phyloP scores from a whole-genome alignment of 2,888 invertebrate genomes.

The Leptinotarsa peninsularis region DNA sequence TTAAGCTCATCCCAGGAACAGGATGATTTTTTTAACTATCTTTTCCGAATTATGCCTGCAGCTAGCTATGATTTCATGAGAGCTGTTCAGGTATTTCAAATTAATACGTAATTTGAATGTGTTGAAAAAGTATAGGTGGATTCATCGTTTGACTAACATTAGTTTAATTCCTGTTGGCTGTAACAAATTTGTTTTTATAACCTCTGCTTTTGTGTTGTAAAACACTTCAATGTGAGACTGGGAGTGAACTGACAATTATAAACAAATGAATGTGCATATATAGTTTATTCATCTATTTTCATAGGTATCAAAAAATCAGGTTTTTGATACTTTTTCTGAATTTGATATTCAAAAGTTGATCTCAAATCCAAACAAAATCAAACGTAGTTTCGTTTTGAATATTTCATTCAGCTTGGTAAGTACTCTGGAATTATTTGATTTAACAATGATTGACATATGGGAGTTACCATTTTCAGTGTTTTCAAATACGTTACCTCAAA shows the following conservation, averaged over 20 bases:
- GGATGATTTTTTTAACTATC: conserved; percentile 63
- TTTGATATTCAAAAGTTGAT: too few species aligned
- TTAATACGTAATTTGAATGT: background rate
- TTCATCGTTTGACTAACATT: conserved; percentile 22
- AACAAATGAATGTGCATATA: background rate
- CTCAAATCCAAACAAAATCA: too few species aligned
- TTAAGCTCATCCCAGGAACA: conserved; percentile 44
- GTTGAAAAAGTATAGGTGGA: background rate
- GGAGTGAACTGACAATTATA: background rate
- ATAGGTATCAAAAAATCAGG: too few species aligned
- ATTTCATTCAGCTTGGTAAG: too few species aligned
- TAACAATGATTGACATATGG: too few species aligned
- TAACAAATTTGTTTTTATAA: background rate
- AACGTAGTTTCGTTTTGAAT: too few species aligned
- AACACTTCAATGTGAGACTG: too few species aligned
- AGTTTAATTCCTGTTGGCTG: background rate
- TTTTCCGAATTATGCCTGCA: conserved; percentile 63
- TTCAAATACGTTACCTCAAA: too few species aligned
- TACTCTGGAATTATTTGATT: too few species aligned
- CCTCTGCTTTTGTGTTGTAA: background rate
- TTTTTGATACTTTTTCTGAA: too few species aligned
- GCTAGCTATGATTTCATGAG: conserved; percentile 64
- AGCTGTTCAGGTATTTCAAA: conserved; percentile 60
- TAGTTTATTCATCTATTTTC: too few species aligned
- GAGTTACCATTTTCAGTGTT: too few species aligned